Base-by-base conservation (phyloP, 2,888 invertebrate genomes). In the Dastarcus helophoroides region DNA sequence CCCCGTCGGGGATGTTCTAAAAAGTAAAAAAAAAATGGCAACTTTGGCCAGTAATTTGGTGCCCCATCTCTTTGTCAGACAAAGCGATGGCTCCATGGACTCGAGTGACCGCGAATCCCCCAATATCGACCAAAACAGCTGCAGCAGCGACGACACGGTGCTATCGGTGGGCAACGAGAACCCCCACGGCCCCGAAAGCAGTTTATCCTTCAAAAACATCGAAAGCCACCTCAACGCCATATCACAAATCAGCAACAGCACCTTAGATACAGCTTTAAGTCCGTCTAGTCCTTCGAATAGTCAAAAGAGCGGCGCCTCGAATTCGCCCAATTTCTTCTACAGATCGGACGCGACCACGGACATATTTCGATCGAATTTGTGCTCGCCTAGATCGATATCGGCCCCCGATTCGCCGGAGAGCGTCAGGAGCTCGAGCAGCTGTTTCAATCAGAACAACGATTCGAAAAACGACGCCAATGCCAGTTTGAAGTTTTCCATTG, bases 101-200 rank as follows among this genome's bases (percentile, higher is more conserved):
- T 48, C 53, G 38, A 55, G 50, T 39, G 56, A 56, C 23, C 36
- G 55, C 26, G 55, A 55, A 39, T 58, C 57, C 9, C 49, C 56
- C 4, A 65, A 67, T 36, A 62, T 69, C 8, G 67, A 69, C 41
- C 70, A 72, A 10, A 69, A 71, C 38, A 79, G 79, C 36, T 76
- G 77, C 41, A 75, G 77, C 43, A 78, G 78, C 45, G 81, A 81
- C 47, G 83, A 81, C 49, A 85, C 84, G 23, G 84, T 83, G 3
- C 53, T 85, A 16, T 84, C 83, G 43, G 84, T 85, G 40, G 83
- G 84, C 4, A 82, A 83, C 51, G 84, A 85, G 46, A 74, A 72
- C 2, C 68, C 72, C 12, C 63, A 37, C 31, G 11, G 31, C 38
- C 28, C 38, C 32, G 28, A 32, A 29, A 37, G 34, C 14, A 39